Evolutionary conservation across 2,888 invertebrate genomes (phyloP).

Genomic region (Latrodectus elegans): DNA sequence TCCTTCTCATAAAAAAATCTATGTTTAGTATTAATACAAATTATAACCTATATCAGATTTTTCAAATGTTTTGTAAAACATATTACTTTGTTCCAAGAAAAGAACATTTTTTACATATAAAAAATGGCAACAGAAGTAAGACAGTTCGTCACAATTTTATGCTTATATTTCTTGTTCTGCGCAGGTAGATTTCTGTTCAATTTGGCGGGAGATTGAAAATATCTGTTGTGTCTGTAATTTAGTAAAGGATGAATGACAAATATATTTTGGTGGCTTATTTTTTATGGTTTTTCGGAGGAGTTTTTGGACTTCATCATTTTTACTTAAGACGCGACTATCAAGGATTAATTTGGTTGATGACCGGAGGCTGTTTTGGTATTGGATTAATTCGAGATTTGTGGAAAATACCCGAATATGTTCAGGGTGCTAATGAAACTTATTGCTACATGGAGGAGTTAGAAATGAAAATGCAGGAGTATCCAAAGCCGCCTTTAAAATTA

Average conservation of each 20-base stretch:
- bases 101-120: no score
- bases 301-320: conserved; percentile 92
- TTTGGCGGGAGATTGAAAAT: background rate
- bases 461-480: conserved; percentile 79
- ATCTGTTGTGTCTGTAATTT: background rate
- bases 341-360: no score
- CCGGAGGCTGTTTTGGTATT: conserved; percentile 90
- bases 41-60: no score
- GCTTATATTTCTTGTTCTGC: no score
- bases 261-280: conserved; percentile 83
- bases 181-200: no score
- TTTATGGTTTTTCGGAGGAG: conserved; percentile 90
- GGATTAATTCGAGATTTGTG: conserved; percentile 92
- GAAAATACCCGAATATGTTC: conserved; percentile 88
- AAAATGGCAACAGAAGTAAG: no score
- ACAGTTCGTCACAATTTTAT: no score
- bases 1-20: no score
- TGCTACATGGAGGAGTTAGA: conserved; percentile 78
- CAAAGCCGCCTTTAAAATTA: conserved; percentile 76
- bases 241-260: conserved; percentile 73
- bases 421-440: conserved; percentile 78
- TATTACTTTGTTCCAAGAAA: no score
- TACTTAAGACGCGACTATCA: conserved; percentile 90
- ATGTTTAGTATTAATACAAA: no score
- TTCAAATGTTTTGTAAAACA: no score